A percentile compares a stretch with the other conserved stretches of the same genome.
Evolutionary conservation across 2,113 vertebrate genomes (phyloP).

Genomic region (Phrynosoma platyrhinos): DNA sequence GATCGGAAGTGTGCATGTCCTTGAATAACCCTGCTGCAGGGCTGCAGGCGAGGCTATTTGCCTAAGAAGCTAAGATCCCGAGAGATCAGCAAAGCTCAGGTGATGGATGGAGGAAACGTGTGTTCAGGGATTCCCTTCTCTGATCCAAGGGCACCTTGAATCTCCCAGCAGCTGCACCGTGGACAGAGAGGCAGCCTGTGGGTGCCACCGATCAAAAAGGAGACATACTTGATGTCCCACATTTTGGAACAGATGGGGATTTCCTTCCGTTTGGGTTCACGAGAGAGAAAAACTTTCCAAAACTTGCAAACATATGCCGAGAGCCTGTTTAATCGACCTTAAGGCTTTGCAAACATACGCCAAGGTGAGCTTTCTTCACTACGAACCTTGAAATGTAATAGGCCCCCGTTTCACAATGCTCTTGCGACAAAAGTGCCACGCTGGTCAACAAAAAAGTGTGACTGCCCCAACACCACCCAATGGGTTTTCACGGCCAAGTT

Average conservation of each 20-base stretch:
- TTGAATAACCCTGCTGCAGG: background rate
- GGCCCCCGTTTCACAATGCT: no score
- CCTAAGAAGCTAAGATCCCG: background rate
- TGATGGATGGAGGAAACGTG: background rate
- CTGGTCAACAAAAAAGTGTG: no score
- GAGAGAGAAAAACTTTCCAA: background rate
- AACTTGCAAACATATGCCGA: background rate
- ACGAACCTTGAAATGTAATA: no score
- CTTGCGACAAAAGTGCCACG: no score
- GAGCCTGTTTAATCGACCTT: no score
- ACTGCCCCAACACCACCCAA: no score
- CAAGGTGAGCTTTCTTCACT: no score
- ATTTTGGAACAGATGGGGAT: background rate
- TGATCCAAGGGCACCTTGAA: constrained; percentile 22
- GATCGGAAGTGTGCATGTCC: background rate
- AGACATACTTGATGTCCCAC: background rate
- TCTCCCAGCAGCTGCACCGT: background rate
- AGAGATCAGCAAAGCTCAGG: background rate
- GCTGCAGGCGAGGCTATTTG: background rate
- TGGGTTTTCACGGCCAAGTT: no score
- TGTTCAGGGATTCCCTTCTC: background rate
- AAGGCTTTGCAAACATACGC: no score
- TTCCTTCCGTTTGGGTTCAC: background rate
- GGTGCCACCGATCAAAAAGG: background rate
- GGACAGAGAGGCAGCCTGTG: background rate